phyloP scores from a whole-genome alignment of 2,888 invertebrate genomes.

The Tetramorium bicarinatum region DNA sequence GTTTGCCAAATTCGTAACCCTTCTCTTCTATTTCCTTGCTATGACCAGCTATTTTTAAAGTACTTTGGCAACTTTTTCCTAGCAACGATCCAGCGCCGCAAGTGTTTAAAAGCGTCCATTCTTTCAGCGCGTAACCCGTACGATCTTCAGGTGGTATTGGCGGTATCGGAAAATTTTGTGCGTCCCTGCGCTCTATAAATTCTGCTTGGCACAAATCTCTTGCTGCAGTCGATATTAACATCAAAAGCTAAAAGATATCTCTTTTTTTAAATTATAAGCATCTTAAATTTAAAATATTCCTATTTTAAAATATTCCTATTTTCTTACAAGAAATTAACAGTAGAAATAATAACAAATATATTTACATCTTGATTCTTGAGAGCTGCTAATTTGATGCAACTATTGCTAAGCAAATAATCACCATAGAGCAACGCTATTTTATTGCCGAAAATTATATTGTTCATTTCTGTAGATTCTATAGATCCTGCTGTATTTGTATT shows the following conservation, averaged over 20 bases:
- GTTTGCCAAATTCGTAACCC: conserved; percentile 96
- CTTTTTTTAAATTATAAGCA: not conserved
- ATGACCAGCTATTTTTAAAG: conserved; percentile 94
- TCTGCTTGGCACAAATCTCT: conserved; percentile 96
- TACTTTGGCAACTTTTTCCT: conserved; percentile 95
- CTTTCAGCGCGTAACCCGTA: conserved; percentile 90
- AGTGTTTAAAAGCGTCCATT: conserved; percentile 94
- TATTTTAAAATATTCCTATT: not conserved
- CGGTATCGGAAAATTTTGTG: conserved; percentile 91
- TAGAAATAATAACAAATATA: conserved; percentile 27
- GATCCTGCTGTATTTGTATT: conserved; percentile 87
- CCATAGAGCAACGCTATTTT: conserved; percentile 97
- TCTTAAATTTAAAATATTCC: conserved; percentile 23
- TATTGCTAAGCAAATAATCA: conserved; percentile 96
- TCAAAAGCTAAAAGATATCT: conserved; percentile 90
- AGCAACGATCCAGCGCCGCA: conserved; percentile 92
- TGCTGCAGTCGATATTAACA: conserved; percentile 92
- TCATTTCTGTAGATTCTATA: conserved; percentile 88
- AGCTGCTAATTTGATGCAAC: conserved; percentile 94
- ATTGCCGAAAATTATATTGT: conserved; percentile 97
- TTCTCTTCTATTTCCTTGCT: conserved; percentile 91
- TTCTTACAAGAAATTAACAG: conserved; percentile 18
- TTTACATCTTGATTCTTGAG: conserved; percentile 87
- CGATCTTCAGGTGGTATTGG: conserved; percentile 89
- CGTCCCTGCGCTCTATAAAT: conserved; percentile 94